phyloP scores from a whole-genome alignment of 2,797 vertebrate species.

The Spea hammondii region DNA sequence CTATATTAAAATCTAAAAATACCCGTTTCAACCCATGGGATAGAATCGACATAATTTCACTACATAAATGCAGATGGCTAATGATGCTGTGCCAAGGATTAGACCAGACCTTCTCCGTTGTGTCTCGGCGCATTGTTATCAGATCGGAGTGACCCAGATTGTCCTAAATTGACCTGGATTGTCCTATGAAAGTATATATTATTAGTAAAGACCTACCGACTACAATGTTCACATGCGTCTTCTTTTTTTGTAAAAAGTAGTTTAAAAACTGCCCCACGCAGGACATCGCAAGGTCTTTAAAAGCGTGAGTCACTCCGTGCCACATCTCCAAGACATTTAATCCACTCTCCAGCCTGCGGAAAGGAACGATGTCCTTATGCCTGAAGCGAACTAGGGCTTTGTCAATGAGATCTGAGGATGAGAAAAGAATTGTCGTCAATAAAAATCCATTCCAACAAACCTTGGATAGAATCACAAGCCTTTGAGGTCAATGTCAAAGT shows the following conservation, averaged over 20 bases:
- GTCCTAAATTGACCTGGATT: too few species aligned
- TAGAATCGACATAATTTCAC: too few species aligned
- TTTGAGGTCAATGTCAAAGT: too few species aligned
- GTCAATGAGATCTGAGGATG: conserved; percentile 70
- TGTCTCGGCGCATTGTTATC: too few species aligned
- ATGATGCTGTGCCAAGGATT: too few species aligned
- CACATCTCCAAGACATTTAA: conserved; percentile 87
- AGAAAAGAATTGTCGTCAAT: neutral
- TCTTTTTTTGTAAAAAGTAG: conserved; percentile 80
- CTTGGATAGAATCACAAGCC: too few species aligned
- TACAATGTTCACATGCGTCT: conserved; percentile 73
- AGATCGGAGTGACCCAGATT: too few species aligned
- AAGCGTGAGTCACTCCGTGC: conserved; percentile 82
- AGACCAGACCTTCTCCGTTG: too few species aligned
- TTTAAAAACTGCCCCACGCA: conserved; percentile 81
- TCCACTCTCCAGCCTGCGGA: conserved; percentile 70
- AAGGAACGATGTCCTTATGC: conserved; percentile 71
- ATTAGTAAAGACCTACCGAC: conserved; percentile 74
- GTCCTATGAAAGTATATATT: neutral
- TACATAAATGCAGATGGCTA: too few species aligned
- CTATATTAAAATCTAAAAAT: too few species aligned
- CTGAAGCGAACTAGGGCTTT: conserved; percentile 79
- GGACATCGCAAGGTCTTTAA: conserved; percentile 90
- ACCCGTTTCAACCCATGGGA: too few species aligned
- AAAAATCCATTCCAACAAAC: too few species aligned